Percentiles rank a stretch among this genome's conserved stretches.
phyloP scores from a whole-genome alignment of 2,797 vertebrate species.

The Coilia nasus region DNA sequence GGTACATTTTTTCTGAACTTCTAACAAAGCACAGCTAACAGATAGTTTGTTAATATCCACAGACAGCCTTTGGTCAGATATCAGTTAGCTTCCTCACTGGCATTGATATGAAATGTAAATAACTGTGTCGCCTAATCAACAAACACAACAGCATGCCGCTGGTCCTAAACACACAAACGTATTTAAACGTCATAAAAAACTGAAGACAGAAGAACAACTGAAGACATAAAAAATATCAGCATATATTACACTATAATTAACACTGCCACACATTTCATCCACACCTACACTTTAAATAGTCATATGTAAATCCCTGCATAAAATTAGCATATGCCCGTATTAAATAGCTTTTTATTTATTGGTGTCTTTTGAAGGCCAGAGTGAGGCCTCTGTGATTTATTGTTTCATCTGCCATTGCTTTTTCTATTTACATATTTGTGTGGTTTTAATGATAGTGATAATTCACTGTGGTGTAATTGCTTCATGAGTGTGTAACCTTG shows the following conservation, averaged over 20 bases:
- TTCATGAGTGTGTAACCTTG: not conserved
- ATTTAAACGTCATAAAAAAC: slow-evolving; percentile 59
- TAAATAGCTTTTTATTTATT: slow-evolving; percentile 90
- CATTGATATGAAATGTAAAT: not conserved
- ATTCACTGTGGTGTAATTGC: slow-evolving; percentile 65
- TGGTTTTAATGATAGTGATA: slow-evolving; percentile 90
- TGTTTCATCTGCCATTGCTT: slow-evolving; percentile 91
- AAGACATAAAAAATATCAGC: slow-evolving; percentile 61
- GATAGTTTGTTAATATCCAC: not conserved
- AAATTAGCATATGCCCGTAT: slow-evolving; percentile 97
- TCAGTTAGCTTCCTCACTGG: not conserved
- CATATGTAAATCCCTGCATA: slow-evolving; percentile 90
- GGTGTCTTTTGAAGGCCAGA: slow-evolving; percentile 81
- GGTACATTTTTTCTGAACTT: too few species aligned
- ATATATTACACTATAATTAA: slow-evolving; percentile 79
- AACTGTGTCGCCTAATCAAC: not conserved
- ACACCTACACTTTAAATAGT: slow-evolving; percentile 90
- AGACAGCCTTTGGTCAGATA: not conserved
- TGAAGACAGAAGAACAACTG: not conserved
- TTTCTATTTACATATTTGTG: slow-evolving; percentile 90
- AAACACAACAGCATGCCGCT: not conserved
- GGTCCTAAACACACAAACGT: not conserved
- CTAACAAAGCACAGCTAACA: not conserved
- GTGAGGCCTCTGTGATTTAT: slow-evolving; percentile 74
- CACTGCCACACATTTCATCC: slow-evolving; percentile 87